phyloP scores from a whole-genome alignment of 2,888 invertebrate genomes.

The Incurvaria masculella region DNA sequence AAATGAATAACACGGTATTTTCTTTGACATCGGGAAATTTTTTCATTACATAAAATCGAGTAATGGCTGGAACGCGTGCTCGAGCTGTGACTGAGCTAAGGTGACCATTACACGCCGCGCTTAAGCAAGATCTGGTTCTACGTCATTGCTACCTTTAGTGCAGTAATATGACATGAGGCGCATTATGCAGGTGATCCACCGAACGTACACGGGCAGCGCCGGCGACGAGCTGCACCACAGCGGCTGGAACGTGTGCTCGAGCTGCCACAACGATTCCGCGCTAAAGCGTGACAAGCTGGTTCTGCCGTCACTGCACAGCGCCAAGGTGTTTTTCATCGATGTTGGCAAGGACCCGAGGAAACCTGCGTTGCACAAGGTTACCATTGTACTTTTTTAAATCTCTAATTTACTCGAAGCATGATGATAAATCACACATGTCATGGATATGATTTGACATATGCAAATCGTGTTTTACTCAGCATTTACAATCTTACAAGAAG shows the following conservation, averaged over 20 bases:
- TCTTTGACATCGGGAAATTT: too few relatives aligned
- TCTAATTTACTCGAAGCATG: too few relatives aligned
- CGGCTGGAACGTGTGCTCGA: conserved; percentile 97
- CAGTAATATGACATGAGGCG: neutral
- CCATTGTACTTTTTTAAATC: too few relatives aligned
- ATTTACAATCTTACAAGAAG: too few relatives aligned
- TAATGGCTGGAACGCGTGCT: too few relatives aligned
- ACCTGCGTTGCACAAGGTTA: conserved; percentile 72
- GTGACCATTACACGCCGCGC: too few relatives aligned
- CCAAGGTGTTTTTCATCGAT: conserved; percentile 83
- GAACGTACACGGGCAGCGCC: conserved; percentile 70
- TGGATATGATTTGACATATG: too few relatives aligned
- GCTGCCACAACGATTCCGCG: conserved; percentile 65
- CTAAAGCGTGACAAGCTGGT: conserved; percentile 75
- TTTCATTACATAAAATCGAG: too few relatives aligned
- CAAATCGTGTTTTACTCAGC: too few relatives aligned
- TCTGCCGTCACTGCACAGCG: conserved; percentile 76
- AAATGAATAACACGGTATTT: too few relatives aligned
- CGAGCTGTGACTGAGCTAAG: too few relatives aligned
- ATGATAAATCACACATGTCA: too few relatives aligned
- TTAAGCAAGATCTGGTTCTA: neutral
- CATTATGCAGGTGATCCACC: conserved; percentile 73
- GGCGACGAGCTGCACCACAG: conserved; percentile 94
- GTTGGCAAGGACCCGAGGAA: conserved; percentile 67
- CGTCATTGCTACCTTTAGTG: neutral